Evolutionary conservation across 2,113 vertebrate genomes (phyloP), one percentile per base, ranked within the genome.

Genomic region (Rallus limicola): DNA sequence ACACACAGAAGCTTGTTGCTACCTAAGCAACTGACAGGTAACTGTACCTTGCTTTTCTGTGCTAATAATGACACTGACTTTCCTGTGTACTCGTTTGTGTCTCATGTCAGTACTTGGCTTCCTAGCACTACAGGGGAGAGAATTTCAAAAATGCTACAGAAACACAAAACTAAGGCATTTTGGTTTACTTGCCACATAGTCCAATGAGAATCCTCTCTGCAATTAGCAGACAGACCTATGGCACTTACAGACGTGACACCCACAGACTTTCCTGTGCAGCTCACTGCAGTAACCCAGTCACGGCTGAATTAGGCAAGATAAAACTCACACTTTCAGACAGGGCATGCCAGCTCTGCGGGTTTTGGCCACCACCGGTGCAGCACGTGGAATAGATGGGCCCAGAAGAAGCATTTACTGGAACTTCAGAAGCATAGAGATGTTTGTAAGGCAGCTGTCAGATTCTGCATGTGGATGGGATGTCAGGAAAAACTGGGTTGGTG

Each of bases 401-500:
- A 88, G 77, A 80, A 56, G 64, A 69, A 82, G 48, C 53, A 36
- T 72, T 63, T 62, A 29, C 42, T 81, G 76, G 53, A 81, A 55
- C 53, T 90, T 86, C 18, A 62, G 88, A 91, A 36, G 24, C 85
- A 60, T 5, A 36, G 68, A 93, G 29, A 23, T 70, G 24, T 38
- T 94, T 31, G 56, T 72, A 74, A 96, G 59, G 77, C 62, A 96
- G 59, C 72, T 95, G 86, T 92, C 88, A 96, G 76, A 65, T 70
- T 79, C 78, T 56, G 21, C 69, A 14, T 56, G 74, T 56, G 59
- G 1, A 0, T 55, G n/a, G 53, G 21, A 70, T 92, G 78, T 90
- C 95, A 94, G 64, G 58, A 88, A 93, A 96, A 97, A 91, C 56
- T 91, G 77, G 92, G 91, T 62, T 96, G 44, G 50, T 94, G 81